These are phyloP conservation scores for Steinernema khuongi DNA, from an alignment of 1,140 invertebrate species.

Conservation along the genomic window DNA sequence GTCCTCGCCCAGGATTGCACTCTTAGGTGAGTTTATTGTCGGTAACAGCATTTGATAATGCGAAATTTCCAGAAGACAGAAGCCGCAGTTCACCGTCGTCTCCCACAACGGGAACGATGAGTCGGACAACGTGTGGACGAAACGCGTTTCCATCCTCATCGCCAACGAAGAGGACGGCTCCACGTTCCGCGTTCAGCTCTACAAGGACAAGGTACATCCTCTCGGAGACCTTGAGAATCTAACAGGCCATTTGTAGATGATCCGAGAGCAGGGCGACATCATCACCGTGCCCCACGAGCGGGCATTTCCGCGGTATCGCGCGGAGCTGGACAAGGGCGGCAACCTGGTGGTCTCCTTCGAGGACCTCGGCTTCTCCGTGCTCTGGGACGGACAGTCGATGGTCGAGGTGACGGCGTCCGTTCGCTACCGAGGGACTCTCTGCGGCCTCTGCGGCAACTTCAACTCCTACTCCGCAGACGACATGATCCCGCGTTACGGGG, in stretches of 20 bases:
- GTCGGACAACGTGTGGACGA: neutral
- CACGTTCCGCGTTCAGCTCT: neutral
- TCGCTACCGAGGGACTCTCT: neutral
- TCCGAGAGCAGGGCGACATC: neutral
- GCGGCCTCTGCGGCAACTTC: constrained; percentile 2
- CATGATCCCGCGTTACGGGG: neutral
- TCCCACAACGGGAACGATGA: constrained; percentile 4
- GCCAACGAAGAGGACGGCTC: neutral
- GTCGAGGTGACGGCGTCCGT: neutral
- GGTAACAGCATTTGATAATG: neutral
- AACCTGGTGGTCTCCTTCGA: neutral
- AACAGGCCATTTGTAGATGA: neutral
- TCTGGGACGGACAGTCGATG: constrained; percentile 8
- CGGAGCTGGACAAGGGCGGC: neutral
- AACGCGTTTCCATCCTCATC: neutral
- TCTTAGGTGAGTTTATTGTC: too few relatives aligned
- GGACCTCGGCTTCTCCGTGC: neutral
- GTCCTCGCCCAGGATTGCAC: neutral
- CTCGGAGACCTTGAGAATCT: neutral
- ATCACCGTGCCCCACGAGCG: neutral
- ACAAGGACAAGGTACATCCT: neutral
- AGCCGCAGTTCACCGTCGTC: neutral
- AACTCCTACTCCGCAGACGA: neutral
- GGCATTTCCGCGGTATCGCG: neutral
- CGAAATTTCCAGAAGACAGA: neutral